phyloP scores from a whole-genome alignment of 2,797 vertebrate genomes.

The Poecilia gillii region DNA sequence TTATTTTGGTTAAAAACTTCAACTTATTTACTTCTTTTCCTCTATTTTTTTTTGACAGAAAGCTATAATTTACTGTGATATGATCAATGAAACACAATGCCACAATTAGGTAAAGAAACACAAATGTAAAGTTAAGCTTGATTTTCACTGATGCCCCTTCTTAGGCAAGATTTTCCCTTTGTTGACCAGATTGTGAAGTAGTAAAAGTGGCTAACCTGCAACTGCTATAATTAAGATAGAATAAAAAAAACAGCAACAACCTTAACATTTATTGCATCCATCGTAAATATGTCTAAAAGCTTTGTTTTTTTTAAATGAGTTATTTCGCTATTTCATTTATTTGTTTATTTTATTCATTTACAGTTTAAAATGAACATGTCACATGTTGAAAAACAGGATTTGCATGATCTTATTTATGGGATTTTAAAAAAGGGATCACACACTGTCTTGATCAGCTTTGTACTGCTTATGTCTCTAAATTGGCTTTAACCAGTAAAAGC shows the following conservation, averaged over 20 bases:
- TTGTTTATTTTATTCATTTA: too few relatives aligned
- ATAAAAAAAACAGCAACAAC: neutral
- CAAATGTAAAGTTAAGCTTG: neutral
- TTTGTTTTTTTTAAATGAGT: too few relatives aligned
- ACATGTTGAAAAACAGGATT: too few relatives aligned
- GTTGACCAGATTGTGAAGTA: neutral
- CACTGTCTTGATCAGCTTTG: neutral
- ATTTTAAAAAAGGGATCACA: neutral
- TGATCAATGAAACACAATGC: neutral
- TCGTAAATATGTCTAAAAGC: too few relatives aligned
- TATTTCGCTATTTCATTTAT: too few relatives aligned
- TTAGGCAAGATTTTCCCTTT: neutral
- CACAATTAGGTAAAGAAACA: neutral
- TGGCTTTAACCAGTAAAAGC: neutral
- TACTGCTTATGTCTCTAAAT: neutral
- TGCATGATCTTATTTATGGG: too few relatives aligned
- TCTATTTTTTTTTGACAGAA: neutral
- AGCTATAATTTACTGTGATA: neutral
- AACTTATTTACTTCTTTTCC: neutral
- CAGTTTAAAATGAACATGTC: too few relatives aligned
- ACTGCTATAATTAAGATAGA: neutral
- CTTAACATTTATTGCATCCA: neutral
- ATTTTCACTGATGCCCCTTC: neutral
- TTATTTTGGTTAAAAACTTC: neutral
- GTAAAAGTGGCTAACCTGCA: neutral